Evolutionary conservation across 1,140 invertebrate genomes (phyloP), one percentile per base, ranked within the genome.

Genomic region (Eulimnadia texana): DNA sequence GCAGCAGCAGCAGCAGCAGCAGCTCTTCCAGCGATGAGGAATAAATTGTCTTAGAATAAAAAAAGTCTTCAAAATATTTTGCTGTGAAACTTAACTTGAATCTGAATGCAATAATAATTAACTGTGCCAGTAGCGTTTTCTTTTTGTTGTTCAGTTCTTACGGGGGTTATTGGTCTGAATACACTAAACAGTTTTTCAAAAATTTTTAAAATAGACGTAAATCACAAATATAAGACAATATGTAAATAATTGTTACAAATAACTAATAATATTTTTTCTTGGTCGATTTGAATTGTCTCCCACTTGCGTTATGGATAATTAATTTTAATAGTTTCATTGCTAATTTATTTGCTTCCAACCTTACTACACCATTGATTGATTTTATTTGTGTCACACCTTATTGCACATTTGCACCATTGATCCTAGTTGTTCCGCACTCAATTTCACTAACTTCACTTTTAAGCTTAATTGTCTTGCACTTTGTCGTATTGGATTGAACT

Each of bases 1-100:
- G 50, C 10, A 52, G 22, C 2, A 61, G 60, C 2, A 55, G 51
- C 52, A 53, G 50, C 24, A 61, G 25, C 24, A 56, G 60, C 60
- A 52, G 49, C 28, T 25, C 22, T 47, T 60, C 58, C 9, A 60
- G 58, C 24, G 55, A 57, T 20, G 55, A 57, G 20, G 55, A 57
- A 54, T 54, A 23, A 54, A 16, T 42, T 42, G 6, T 6, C 16
- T 42, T 16, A 16, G 6, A 54, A 52, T 47, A 47, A 47, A 47
- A 47, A 47, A 10, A 47, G 10, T 10, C 10, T 11, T 47, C 10
- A 47, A 11, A 47, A n/a, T 47, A 11, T 11, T 10, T 47, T 10
- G 10, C 10, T n/a, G n/a, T 47, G 9, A 0, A 50, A 19, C 2
- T 50, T 50, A n/a, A 50, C 22, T 3, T 50, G n/a, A 19, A 22